Base-by-base conservation (phyloP, 2,888 invertebrate species). In the Phoenoteleia sp. region DNA sequence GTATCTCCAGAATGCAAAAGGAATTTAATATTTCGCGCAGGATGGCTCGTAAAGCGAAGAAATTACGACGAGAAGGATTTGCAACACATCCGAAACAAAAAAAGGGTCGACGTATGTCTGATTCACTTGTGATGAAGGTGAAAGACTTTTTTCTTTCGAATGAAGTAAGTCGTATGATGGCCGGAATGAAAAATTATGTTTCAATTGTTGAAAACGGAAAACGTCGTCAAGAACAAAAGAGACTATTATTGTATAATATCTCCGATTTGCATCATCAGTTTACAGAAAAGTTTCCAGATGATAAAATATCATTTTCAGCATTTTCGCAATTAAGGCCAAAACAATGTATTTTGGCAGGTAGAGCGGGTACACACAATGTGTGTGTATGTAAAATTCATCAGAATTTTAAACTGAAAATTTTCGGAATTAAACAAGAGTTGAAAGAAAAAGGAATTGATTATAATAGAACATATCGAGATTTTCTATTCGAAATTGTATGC, bases 171-270 rank as follows among this genome's bases (percentile, higher is more conserved):
- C 19, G 76, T 9, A 42, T 64, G 15, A 64, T 72, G 72, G 66
- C 71, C 1, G 80, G 72, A 15, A 56, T 27, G 15, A 80, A 72
- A 23, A 58, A 80, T 33, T 72, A 21, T 29, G 64, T 54, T 15
- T 72, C 72, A 0, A 45, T 80, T 15, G 21, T 39, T 0, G 25
- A 47, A 39, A 39, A 79, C 45, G 71, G 71, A 11, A 62, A 60
- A 45, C 69, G 69, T 19, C 25, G 47, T 19, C 47, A 36, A 15
- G 23, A 62, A 62, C 52, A 72, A 72, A 49, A 49, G 60, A 58
- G 72, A 47, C 47, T 72, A 13, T 19, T 60, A 2, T 21, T 58
- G 2, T 58, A n/a, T n/a, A n/a, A n/a, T n/a, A n/a, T n/a, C n/a
- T n/a, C n/a, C n/a, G 75, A 75, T 15, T 54, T 75, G 17, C 42